A percentile compares a stretch with the other conserved stretches of the same genome.
These are phyloP conservation scores for Onthophagus taurus DNA, from an alignment of 1,140 invertebrate genomes.

Conservation along the genomic window DNA sequence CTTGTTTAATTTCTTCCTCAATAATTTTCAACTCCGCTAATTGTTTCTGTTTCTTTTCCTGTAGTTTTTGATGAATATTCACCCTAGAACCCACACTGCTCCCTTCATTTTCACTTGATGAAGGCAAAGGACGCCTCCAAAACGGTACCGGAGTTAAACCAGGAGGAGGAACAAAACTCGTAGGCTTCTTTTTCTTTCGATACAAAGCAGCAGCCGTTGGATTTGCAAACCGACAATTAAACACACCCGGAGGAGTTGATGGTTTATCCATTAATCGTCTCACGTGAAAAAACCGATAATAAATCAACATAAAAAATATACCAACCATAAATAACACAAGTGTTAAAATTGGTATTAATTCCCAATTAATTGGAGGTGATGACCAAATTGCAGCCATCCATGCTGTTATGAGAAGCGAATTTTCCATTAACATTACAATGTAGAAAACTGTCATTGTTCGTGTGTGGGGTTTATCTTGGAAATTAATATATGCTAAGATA, in stretches of 20 bases:
- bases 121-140: constrained; percentile 66
- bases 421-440: constrained; percentile 85
- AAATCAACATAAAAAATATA: constrained; percentile 75
- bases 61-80: constrained; percentile 77
- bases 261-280: constrained; percentile 40
- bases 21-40: constrained; percentile 69
- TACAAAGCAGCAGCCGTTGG: constrained; percentile 42
- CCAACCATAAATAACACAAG: constrained; percentile 56
- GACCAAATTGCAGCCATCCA: constrained; percentile 50
- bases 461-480: constrained; percentile 52
- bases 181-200: constrained; percentile 84
- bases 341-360: constrained; percentile 40
- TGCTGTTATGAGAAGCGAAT: constrained; percentile 60
- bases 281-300: constrained; percentile 71
- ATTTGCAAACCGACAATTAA: constrained; percentile 79
- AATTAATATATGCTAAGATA: constrained; percentile 83
- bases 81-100: constrained; percentile 62
- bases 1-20: constrained; percentile 79
- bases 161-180: constrained; percentile 73
- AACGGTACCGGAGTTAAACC: constrained; percentile 54
- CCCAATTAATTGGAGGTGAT: constrained; percentile 29
- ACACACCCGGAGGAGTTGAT: constrained; percentile 63
- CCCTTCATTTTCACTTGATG: constrained; percentile 60
- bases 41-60: constrained; percentile 83
- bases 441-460: constrained; percentile 65